Evolutionary conservation across 2,797 vertebrate genomes (phyloP), one percentile per base, ranked within the genome.

Genomic region (Alcedo quadribrachys): DNA sequence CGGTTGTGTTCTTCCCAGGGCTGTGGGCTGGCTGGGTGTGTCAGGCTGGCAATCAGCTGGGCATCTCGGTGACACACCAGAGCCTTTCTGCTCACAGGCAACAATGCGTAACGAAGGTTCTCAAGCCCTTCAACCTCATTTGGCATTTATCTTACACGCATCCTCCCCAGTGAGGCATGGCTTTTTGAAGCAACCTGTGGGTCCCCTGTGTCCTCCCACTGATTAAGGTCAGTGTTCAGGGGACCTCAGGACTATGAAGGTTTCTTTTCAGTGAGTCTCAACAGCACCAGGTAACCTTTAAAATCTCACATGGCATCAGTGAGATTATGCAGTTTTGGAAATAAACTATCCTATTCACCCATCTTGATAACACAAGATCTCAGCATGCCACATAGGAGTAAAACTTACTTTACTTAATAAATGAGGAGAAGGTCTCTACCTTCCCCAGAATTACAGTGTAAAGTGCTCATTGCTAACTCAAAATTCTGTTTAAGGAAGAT

Each of bases 401-500:
- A 86, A 92, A 81, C 35, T 55, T 76, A 24, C 37, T 46, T 70
- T 85, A 45, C 69, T 68, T 55, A 83, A 91, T 89, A 75, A 95
- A 69, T 2, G 15, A 89, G 27, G 42, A 13, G 22, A 91, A 78
- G 79, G 35, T n/a, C 40, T 91, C 58, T 93, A 58, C 67, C 60
- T 81, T 87, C 63, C 55, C 60, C 53, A 54, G 53, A 87, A 81
- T 73, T 83, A 81, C 20, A 67, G 63, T 43, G 43, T 75, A 73
- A 85, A 91, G 62, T 76, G 65, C 51, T 91, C 82, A 85, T 70
- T 81, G 84, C 78, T 85, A 94, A 84, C 80, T 94, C 8, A 14
- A 94, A 94, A 94, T 93, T 93, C 93, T 93, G 63, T 89, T 95
- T 81, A 87, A 95, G 61, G 90, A 86, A 94, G 81, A 95, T 82